These are phyloP conservation scores for Mastigias papua DNA, from an alignment of 30 jellyfish, hydroid and myxozoan genomes.

Conservation along the genomic window DNA sequence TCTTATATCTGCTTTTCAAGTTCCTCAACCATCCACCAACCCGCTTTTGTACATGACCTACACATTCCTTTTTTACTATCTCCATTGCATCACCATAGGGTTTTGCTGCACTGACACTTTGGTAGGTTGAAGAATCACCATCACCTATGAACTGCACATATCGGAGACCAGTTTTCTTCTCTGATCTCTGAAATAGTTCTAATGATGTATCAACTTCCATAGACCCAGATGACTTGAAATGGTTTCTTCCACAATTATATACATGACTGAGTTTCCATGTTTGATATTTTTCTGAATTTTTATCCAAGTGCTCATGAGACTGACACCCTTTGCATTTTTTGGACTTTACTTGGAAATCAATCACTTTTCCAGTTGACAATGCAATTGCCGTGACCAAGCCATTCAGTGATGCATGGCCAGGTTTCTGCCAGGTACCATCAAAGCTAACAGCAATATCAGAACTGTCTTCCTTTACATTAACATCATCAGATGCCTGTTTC, in stretches of 20 bases:
- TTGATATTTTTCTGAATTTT: neutral
- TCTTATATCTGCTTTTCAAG: conserved; percentile 12
- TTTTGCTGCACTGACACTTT: neutral
- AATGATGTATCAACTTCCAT: neutral
- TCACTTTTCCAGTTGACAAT: neutral
- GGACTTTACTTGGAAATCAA: conserved; percentile 11
- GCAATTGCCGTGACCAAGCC: conserved; percentile 36
- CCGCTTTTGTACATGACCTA: conserved; percentile 61
- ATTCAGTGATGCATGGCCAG: conserved; percentile 44
- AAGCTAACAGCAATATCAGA: conserved; percentile 32
- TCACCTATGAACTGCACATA: neutral
- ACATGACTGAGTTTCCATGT: neutral
- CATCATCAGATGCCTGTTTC: conserved; percentile 27
- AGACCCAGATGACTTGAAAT: neutral
- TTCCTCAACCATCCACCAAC: conserved; percentile 58
- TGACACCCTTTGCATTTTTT: conserved; percentile 15
- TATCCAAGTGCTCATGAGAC: neutral
- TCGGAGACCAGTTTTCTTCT: neutral
- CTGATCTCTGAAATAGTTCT: neutral
- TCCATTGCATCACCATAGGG: neutral
- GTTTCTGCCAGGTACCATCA: conserved; percentile 67
- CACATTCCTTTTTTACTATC: neutral
- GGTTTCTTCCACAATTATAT: neutral
- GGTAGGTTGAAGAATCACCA: conserved; percentile 11
- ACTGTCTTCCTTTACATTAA: neutral